Conservation (phyloP, 2,113 vertebrate species). For the Felis chaus region DNA sequence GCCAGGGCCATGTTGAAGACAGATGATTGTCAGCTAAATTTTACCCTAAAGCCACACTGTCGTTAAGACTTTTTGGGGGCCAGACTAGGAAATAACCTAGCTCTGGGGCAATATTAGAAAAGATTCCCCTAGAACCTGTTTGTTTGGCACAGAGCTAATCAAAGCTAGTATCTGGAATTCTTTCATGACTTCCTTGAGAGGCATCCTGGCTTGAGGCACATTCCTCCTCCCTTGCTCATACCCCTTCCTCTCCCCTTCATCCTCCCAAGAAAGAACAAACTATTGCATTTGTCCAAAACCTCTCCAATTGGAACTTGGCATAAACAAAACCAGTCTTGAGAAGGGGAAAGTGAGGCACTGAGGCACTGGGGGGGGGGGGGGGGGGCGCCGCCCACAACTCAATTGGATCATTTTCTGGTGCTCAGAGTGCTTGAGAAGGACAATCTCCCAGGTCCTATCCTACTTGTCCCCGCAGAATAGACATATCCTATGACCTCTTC, state of each 20-base stretch:
- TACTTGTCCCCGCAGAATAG: not conserved
- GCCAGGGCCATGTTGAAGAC: not conserved
- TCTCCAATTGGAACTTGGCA: not conserved
- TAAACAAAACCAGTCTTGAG: not conserved
- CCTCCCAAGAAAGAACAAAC: not conserved
- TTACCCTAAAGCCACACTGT: not conserved
- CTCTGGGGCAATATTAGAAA: not conserved
- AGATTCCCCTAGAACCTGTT: not conserved
- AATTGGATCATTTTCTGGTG: not conserved
- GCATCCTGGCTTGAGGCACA: not conserved
- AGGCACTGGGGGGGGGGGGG: too few relatives aligned
- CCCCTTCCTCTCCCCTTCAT: not conserved
- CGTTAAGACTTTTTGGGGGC: not conserved
- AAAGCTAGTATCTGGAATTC: not conserved
- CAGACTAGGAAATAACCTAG: not conserved
- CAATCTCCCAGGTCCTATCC: not conserved
- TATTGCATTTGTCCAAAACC: not conserved
- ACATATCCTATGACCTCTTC: not conserved
- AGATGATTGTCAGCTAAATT: not conserved
- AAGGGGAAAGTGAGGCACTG: not conserved
- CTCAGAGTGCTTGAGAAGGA: not conserved
- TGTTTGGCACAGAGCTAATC: not conserved
- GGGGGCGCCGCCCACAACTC: too few relatives aligned
- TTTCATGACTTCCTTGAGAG: not conserved
- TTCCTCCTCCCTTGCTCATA: not conserved